phyloP scores from a whole-genome alignment of 2,888 invertebrate species.

The Cryptophagus acutangulus region DNA sequence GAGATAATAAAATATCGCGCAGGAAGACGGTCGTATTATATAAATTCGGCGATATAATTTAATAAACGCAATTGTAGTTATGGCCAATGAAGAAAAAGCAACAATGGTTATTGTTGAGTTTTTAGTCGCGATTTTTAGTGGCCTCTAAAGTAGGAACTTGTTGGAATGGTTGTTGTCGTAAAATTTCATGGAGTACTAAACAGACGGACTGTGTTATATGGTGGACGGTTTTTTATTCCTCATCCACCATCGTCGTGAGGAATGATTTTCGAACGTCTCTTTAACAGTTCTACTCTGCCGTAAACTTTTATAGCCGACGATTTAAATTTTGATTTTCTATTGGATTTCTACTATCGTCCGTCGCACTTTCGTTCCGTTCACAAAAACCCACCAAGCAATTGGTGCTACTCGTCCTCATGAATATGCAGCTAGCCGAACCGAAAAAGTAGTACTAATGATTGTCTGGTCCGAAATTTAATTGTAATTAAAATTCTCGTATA shows the following conservation, averaged over 20 bases:
- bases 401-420: slow-evolving; percentile 13
- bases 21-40: too few species aligned
- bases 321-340: slow-evolving; percentile 32
- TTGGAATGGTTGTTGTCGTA: slow-evolving; percentile 43
- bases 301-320: slow-evolving; percentile 31
- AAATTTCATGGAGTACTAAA: slow-evolving; percentile 47
- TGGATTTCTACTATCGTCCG: slow-evolving; percentile 24
- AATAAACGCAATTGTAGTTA: not conserved
- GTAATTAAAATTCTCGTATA: slow-evolving; percentile 22
- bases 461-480: slow-evolving; percentile 11
- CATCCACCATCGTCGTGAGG: slow-evolving; percentile 21
- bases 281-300: slow-evolving; percentile 33
- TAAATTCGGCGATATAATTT: too few species aligned
- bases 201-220: slow-evolving; percentile 39
- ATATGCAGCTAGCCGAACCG: too few species aligned
- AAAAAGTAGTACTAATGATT: slow-evolving; percentile 10
- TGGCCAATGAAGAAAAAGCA: not conserved
- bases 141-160: slow-evolving; percentile 42
- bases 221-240: slow-evolving; percentile 28
- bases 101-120: slow-evolving; percentile 31
- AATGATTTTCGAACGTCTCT: slow-evolving; percentile 38
- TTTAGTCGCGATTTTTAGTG: slow-evolving; percentile 35
- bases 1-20: too few species aligned
- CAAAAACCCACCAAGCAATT: not conserved
- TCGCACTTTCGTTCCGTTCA: slow-evolving; percentile 24